phyloP scores from a whole-genome alignment of 1,140 invertebrate species.

The Polypedilum vanderplanki region DNA sequence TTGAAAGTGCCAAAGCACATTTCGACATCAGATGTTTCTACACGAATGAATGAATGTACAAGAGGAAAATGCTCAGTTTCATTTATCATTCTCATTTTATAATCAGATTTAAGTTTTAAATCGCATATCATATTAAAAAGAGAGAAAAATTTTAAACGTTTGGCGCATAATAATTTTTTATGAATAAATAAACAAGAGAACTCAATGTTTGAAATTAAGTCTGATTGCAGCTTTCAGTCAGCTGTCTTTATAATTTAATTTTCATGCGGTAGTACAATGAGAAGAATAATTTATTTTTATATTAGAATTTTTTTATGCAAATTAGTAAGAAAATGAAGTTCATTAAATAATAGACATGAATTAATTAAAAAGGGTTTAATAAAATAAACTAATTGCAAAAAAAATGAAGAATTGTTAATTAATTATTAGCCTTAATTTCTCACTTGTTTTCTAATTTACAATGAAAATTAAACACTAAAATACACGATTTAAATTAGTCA shows the following conservation, averaged over 20 bases:
- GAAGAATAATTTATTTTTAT: background rate
- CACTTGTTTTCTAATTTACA: too few relatives aligned
- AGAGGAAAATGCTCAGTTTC: background rate
- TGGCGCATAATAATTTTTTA: too few relatives aligned
- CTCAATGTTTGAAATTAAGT: background rate
- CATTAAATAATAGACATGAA: background rate
- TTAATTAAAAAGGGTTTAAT: background rate
- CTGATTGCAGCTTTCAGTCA: slow-evolving; percentile 3
- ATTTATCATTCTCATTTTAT: slow-evolving; percentile 28
- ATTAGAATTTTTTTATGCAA: slow-evolving; percentile 2
- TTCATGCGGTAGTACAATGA: background rate
- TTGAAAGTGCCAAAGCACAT: background rate
- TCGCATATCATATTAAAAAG: background rate
- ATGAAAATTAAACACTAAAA: too few relatives aligned
- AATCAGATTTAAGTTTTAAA: slow-evolving; percentile 27
- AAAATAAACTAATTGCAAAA: background rate
- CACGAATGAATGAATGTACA: background rate
- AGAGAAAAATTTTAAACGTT: too few relatives aligned
- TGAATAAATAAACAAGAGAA: too few relatives aligned
- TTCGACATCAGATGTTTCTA: background rate
- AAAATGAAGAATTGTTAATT: too few relatives aligned
- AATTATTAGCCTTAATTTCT: too few relatives aligned
- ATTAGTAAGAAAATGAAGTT: background rate
- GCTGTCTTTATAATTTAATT: slow-evolving; percentile 1
- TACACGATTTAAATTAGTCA: too few relatives aligned